A percentile compares a stretch with the other conserved stretches of the same genome.
These are phyloP conservation scores for Orthosia incerta DNA, from an alignment of 2,888 invertebrate species.

Conservation along the genomic window DNA sequence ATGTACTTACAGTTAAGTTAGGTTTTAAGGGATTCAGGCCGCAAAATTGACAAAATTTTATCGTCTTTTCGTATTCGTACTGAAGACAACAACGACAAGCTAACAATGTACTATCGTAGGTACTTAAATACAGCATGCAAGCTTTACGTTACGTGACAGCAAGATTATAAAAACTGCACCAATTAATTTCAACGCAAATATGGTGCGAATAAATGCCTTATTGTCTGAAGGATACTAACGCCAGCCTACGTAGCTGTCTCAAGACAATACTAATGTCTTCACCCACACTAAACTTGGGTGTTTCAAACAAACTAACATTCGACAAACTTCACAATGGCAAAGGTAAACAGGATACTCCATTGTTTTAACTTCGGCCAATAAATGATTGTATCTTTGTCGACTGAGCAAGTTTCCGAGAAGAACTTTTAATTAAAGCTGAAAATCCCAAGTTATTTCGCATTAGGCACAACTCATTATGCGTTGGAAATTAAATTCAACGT, in stretches of 20 bases:
- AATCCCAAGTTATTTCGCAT: constrained; percentile 47
- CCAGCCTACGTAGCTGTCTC: constrained; percentile 60
- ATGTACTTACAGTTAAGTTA: neutral
- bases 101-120: neutral
- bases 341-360: constrained; percentile 66
- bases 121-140: neutral
- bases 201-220: constrained; percentile 67
- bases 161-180: constrained; percentile 47
- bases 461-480: constrained; percentile 43
- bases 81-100: neutral
- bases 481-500: constrained; percentile 26
- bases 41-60: neutral
- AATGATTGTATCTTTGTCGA: constrained; percentile 67
- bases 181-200: constrained; percentile 71
- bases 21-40: neutral
- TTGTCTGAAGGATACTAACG: constrained; percentile 66
- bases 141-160: neutral
- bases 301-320: constrained; percentile 63
- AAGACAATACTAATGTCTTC: constrained; percentile 70
- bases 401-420: constrained; percentile 43
- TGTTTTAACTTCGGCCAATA: constrained; percentile 67
- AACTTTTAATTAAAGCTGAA: constrained; percentile 66
- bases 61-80: neutral
- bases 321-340: constrained; percentile 64
- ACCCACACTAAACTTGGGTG: constrained; percentile 68